Evolutionary conservation across 1,140 invertebrate genomes (phyloP), one percentile per base, ranked within the genome.

Genomic region (Pseudomyrmex cubaensis): DNA sequence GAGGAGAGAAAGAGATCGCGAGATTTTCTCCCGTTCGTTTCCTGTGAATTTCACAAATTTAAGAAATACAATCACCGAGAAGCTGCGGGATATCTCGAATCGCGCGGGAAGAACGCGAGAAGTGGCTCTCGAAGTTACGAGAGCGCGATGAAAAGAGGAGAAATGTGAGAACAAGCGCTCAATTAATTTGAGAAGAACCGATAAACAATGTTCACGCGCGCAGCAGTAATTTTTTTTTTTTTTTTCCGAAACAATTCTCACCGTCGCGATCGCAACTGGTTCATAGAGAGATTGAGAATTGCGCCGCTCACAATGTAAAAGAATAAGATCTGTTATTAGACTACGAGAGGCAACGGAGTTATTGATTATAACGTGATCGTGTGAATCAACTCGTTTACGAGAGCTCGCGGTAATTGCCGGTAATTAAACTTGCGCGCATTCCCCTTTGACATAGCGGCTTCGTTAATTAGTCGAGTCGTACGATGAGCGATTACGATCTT

Each of bases 401-500:
- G 50, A 61, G 50, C 54, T 25, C 67, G 73, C 76, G 77, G 5
- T 85, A 74, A 89, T 88, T 85, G 63, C 57, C 54, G 56, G 72
- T 83, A 64, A 70, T 63, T 57, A 72, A 77, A 83, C 67, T 20
- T 85, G 89, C 84, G 75, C 59, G 50, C 73, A 57, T 50, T 52
- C 22, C 48, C n/a, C 69, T 57, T 77, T 84, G 72, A 80, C 35
- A 35, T 22, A 54, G 78, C 22, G 22, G 72, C 82, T 87, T 74
- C 70, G 62, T 84, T 87, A 87, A 87, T 87, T 87, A 87, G 85
- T 75, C 63, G 75, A 70, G 20, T 84, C 59, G 17, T 62, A 56
- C 1, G 20, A n/a, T 46, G 25, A 50, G 70, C 57, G 74, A 82
- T 82, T 82, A 72, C 61, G 61, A 87, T 61, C 63, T 59, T 78